Conservation (phyloP, 2,888 invertebrate genomes). For the Anaspis maculata region DNA sequence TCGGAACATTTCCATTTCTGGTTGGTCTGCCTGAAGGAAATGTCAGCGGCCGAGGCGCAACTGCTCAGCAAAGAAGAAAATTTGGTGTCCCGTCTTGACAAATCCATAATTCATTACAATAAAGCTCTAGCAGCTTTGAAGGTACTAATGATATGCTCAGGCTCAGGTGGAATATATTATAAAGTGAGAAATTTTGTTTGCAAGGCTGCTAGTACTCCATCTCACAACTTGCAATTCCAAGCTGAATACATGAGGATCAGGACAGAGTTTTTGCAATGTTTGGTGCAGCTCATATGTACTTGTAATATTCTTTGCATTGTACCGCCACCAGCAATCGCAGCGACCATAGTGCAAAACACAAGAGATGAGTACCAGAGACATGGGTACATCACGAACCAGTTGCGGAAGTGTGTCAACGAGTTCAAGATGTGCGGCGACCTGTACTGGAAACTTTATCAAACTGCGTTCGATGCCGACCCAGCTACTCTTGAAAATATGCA, state of each 20-base stretch:
- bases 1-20: conserved; percentile 87
- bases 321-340: conserved; percentile 88
- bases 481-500: conserved; percentile 66
- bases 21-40: conserved; percentile 70
- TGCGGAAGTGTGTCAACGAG: conserved; percentile 66
- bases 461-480: conserved; percentile 80
- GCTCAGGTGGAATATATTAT: not conserved
- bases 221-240: conserved; percentile 60
- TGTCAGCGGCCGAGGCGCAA: conserved; percentile 65
- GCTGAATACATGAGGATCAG: conserved; percentile 69
- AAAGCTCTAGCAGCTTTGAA: conserved; percentile 55
- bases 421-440: conserved; percentile 64
- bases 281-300: conserved; percentile 57
- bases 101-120: conserved; percentile 54
- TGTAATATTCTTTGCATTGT: conserved; percentile 76
- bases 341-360: conserved; percentile 68
- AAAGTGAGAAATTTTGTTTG: too few relatives aligned
- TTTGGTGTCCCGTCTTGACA: conserved; percentile 45
- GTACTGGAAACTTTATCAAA: conserved; percentile 70
- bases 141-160: conserved; percentile 28
- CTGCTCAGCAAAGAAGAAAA: conserved; percentile 42
- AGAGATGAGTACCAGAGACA: conserved; percentile 71
- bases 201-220: conserved; percentile 60
- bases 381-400: conserved; percentile 70
- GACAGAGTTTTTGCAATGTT: conserved; percentile 62